Evolutionary conservation across 2,888 invertebrate genomes (phyloP).

Genomic region (Ornithoptera priamus): DNA sequence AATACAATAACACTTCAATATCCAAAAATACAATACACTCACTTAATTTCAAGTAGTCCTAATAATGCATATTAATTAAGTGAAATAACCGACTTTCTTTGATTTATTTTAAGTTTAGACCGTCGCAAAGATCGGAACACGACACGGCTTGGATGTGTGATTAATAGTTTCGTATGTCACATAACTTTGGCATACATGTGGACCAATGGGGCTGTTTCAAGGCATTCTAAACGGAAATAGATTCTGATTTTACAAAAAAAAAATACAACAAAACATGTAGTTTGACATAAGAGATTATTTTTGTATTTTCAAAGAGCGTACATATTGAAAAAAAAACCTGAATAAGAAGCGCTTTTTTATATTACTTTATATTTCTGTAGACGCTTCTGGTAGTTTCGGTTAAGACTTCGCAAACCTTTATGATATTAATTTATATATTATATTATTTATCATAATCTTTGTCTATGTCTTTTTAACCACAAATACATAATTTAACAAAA

Average conservation of each 20-base stretch:
- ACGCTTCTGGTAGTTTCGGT: too few species aligned
- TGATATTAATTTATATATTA: too few species aligned
- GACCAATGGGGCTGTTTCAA: slow-evolving; percentile 25
- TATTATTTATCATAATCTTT: too few species aligned
- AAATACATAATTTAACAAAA: too few species aligned
- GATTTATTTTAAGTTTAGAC: slow-evolving; percentile 47
- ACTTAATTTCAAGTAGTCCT: slow-evolving; percentile 8
- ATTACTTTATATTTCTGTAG: too few species aligned
- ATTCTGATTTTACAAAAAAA: background rate
- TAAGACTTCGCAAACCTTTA: too few species aligned
- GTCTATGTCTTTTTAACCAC: too few species aligned
- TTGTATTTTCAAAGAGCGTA: background rate
- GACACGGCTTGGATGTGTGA: slow-evolving; percentile 56
- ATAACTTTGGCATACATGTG: slow-evolving; percentile 52
- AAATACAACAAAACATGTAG: background rate
- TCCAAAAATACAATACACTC: background rate
- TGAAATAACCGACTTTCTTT: slow-evolving; percentile 32
- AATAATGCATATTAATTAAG: slow-evolving; percentile 33
- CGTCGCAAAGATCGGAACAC: slow-evolving; percentile 48
- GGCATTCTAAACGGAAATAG: slow-evolving; percentile 25
- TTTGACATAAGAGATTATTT: background rate
- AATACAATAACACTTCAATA: background rate
- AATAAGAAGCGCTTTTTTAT: background rate
- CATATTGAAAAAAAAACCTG: background rate
- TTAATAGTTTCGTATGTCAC: slow-evolving; percentile 67